Evolutionary conservation across 2,888 invertebrate species (phyloP).

Genomic region (Drosophila anomelani): DNA sequence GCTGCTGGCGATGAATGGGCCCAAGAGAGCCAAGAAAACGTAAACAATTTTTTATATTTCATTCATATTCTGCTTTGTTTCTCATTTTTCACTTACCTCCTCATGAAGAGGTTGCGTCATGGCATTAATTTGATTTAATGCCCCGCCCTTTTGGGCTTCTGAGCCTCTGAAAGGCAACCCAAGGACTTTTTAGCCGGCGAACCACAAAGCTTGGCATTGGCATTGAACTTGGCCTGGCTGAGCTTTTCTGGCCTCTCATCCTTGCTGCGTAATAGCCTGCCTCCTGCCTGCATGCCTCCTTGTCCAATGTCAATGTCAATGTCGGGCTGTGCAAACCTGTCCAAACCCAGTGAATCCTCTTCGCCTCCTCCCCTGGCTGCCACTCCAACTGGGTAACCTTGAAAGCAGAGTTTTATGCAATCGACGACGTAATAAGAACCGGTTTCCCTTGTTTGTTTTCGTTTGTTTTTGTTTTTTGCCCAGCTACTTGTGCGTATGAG

Average conservation of each 20-base stretch:
- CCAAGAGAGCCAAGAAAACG: conserved; percentile 17
- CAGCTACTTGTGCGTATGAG: conserved; percentile 29
- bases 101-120: conserved; percentile 65
- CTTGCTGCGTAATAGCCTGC: conserved; percentile 6
- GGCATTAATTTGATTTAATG: conserved; percentile 44
- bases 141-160: background rate
- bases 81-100: conserved; percentile 21
- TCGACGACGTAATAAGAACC: conserved; percentile 64
- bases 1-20: conserved; percentile 23
- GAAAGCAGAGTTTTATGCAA: conserved; percentile 42
- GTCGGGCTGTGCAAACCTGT: conserved; percentile 48
- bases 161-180: conserved; percentile 13
- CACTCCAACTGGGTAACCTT: conserved; percentile 45
- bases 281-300: conserved; percentile 15
- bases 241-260: conserved; percentile 42
- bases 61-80: background rate
- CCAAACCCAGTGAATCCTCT: conserved; percentile 14
- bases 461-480: conserved; percentile 32
- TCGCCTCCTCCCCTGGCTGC: background rate
- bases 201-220: conserved; percentile 29
- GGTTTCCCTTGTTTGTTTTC: conserved; percentile 56
- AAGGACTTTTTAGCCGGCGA: conserved; percentile 55
- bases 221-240: conserved; percentile 40
- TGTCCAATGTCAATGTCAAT: conserved; percentile 44
- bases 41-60: conserved; percentile 40